These are phyloP conservation scores for Graphium colonna DNA, from an alignment of 2,888 invertebrate genomes.

Conservation along the genomic window DNA sequence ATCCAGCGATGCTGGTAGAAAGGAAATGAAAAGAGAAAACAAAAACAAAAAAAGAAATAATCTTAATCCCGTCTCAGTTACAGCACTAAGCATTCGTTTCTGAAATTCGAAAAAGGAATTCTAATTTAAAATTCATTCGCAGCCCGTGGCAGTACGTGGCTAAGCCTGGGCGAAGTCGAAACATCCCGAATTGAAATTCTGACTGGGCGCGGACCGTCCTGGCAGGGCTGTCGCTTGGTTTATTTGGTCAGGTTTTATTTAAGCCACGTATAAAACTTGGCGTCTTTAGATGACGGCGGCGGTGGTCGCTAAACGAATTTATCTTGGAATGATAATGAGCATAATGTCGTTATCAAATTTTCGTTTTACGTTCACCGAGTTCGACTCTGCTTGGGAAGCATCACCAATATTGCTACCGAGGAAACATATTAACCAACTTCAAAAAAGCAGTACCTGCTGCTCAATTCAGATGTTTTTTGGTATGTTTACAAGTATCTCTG, in stretches of 20 bases:
- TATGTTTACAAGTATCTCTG: too few relatives aligned
- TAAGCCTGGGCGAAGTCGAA: constrained; percentile 53
- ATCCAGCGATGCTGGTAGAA: constrained; percentile 24
- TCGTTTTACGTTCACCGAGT: too few relatives aligned
- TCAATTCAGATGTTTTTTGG: too few relatives aligned
- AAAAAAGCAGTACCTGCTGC: too few relatives aligned
- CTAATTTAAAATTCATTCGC: constrained; percentile 67
- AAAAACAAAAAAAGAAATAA: constrained; percentile 21
- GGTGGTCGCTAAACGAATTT: neutral
- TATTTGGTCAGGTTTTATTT: constrained; percentile 14
- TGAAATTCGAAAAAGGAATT: constrained; percentile 47
- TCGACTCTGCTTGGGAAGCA: too few relatives aligned
- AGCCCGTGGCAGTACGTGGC: constrained; percentile 55
- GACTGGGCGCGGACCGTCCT: constrained; percentile 50
- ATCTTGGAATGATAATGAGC: neutral
- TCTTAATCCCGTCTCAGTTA: constrained; percentile 26
- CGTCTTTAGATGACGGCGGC: constrained; percentile 1
- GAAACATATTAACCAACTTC: too few relatives aligned
- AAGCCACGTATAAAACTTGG: constrained; percentile 8
- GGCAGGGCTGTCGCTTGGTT: constrained; percentile 18
- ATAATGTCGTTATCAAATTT: too few relatives aligned
- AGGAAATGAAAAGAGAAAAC: constrained; percentile 17
- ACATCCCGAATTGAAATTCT: constrained; percentile 70
- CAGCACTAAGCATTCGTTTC: constrained; percentile 30
- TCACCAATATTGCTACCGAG: too few relatives aligned